A percentile compares a stretch with the other conserved stretches of the same genome.
Conservation (phyloP, 2,888 invertebrate genomes). For the Limnephilus marmoratus region DNA sequence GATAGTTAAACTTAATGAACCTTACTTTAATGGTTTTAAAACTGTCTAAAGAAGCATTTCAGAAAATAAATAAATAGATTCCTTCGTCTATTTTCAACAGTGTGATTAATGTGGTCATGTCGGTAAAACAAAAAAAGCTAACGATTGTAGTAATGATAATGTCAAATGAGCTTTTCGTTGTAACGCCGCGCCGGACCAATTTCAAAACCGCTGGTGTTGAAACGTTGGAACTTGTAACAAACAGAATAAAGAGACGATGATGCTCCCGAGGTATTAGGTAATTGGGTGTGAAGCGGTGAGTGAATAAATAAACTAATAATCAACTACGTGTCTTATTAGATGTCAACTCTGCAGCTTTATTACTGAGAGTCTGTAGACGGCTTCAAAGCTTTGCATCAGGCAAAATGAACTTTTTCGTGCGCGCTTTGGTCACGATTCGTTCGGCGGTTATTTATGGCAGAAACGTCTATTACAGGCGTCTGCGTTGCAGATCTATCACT, state of each 20-base stretch:
- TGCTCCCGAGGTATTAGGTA: constrained; percentile 24
- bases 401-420: constrained; percentile 6
- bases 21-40: neutral
- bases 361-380: neutral
- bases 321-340: constrained; percentile 21
- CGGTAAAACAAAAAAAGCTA: neutral
- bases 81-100: neutral
- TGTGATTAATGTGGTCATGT: neutral
- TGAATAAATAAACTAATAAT: constrained; percentile 15
- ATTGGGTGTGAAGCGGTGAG: constrained; percentile 25
- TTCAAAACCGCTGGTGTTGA: neutral
- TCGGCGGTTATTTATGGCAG: constrained; percentile 50
- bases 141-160: neutral
- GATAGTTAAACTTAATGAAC: neutral
- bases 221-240: neutral
- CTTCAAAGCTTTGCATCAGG: constrained; percentile 15
- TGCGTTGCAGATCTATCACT: neutral
- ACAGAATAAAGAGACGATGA: neutral
- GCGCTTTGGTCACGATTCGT: constrained; percentile 43
- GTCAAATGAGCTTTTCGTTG: neutral
- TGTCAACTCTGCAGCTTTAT: constrained; percentile 33
- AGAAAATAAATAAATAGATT: neutral
- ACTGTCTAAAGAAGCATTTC: neutral
- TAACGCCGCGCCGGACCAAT: neutral
- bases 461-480: constrained; percentile 28